Percentiles rank a stretch among this genome's conserved stretches.
phyloP scores from a whole-genome alignment of 2,113 vertebrate species.

The Cyprinus carpio region DNA sequence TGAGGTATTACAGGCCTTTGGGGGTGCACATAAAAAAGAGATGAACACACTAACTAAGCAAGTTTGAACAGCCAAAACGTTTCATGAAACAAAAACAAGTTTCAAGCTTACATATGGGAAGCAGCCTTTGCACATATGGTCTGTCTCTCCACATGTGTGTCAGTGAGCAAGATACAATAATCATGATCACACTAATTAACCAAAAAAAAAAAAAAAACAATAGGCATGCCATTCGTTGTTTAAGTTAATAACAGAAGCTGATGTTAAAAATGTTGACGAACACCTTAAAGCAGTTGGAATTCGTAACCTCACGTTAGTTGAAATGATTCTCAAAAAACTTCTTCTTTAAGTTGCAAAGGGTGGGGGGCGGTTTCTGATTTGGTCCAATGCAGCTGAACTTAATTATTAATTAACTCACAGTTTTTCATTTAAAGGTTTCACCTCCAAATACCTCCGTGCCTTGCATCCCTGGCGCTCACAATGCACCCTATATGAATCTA shows the following conservation, averaged over 20 bases:
- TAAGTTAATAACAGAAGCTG: not conserved
- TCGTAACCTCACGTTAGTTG: not conserved
- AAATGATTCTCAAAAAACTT: not conserved
- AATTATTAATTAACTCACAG: conserved; percentile 4
- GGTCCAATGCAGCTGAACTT: not conserved
- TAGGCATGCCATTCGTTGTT: not conserved
- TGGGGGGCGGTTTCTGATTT: too few species aligned
- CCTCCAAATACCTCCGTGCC: not conserved
- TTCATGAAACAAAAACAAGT: not conserved
- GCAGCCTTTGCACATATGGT: too few species aligned
- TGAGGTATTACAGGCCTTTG: not conserved
- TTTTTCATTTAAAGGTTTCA: not conserved
- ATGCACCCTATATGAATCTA: not conserved
- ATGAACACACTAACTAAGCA: not conserved
- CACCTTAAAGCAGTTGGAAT: not conserved
- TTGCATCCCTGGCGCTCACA: not conserved
- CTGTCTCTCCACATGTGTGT: too few species aligned
- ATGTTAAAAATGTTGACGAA: not conserved
- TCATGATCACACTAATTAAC: not conserved
- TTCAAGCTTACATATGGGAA: not conserved
- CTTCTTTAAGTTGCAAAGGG: not conserved
- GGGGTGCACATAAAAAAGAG: not conserved
- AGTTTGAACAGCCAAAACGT: not conserved
- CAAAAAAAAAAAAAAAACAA: not conserved
- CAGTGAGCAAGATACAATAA: too few species aligned